Evolutionary conservation across 53 echinoderm and acorn worm genomes (phyloP).

Genomic region (Henricia sp.): DNA sequence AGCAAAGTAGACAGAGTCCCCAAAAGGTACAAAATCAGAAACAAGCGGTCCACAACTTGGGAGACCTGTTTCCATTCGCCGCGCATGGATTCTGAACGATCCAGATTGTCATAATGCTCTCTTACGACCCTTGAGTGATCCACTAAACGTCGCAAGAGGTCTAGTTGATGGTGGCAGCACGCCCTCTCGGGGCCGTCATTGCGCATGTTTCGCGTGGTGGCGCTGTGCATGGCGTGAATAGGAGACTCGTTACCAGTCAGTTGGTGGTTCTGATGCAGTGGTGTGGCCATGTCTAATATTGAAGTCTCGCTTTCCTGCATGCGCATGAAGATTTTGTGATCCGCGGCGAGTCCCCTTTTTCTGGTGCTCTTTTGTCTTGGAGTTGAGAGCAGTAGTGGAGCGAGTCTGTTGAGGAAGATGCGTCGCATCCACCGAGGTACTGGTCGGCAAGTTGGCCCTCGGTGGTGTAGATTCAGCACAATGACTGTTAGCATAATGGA

Average conservation of each 20-base stretch:
- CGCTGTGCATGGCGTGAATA: constrained; percentile 62
- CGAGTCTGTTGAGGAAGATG: constrained; percentile 68
- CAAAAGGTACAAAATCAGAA: constrained; percentile 89
- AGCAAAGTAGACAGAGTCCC: constrained; percentile 80
- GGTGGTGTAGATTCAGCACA: constrained; percentile 91
- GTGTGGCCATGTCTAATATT: constrained; percentile 65
- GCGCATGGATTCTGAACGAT: constrained; percentile 69
- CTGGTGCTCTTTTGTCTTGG: constrained; percentile 24
- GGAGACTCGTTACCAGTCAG: constrained; percentile 66
- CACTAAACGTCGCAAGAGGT: constrained; percentile 73
- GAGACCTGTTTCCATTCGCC: constrained; percentile 96
- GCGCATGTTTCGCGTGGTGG: constrained; percentile 17
- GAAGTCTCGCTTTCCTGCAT: constrained; percentile 54
- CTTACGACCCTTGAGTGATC: constrained; percentile 73
- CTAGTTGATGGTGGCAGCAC: constrained; percentile 62
- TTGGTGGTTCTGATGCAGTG: constrained; percentile 57
- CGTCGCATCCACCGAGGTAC: constrained; percentile 75
- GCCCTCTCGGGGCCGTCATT: constrained; percentile 57
- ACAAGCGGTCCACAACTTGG: constrained; percentile 83
- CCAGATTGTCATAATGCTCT: constrained; percentile 78
- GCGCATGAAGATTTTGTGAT: constrained; percentile 35
- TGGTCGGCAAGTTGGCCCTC: constrained; percentile 82
- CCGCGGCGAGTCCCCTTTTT: constrained; percentile 27
- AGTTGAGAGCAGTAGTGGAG: constrained; percentile 66
- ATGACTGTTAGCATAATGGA: constrained; percentile 92